phyloP scores from a whole-genome alignment of 2,888 invertebrate genomes.

The Eristalis tenax region DNA sequence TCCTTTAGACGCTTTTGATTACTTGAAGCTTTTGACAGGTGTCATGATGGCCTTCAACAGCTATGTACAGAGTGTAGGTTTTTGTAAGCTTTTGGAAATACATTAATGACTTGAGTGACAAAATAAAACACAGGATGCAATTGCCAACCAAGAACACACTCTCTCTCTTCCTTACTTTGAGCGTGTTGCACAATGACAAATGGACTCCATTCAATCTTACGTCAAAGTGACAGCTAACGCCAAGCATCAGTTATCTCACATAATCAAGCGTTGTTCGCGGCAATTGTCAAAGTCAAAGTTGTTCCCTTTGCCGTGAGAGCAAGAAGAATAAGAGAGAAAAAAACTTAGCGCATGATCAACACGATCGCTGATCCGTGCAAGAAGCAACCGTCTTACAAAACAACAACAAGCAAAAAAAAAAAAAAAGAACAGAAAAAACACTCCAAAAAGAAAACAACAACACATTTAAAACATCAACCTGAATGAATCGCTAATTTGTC shows the following conservation, averaged over 20 bases:
- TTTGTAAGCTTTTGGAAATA: too few species aligned
- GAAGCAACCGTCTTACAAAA: not conserved
- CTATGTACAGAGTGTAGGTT: too few species aligned
- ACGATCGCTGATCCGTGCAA: not conserved
- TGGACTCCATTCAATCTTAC: not conserved
- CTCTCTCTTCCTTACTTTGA: too few species aligned
- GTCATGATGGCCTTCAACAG: not conserved
- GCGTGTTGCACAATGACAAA: not conserved
- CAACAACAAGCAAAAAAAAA: not conserved
- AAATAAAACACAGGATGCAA: too few species aligned
- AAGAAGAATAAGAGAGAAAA: not conserved
- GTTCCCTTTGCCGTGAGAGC: not conserved
- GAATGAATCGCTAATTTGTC: conserved; percentile 51
- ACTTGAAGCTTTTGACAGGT: not conserved
- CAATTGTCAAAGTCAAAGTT: not conserved
- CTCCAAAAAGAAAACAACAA: not conserved
- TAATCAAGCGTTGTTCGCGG: not conserved
- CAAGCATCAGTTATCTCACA: not conserved
- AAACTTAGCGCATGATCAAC: conserved; percentile 14
- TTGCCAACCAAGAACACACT: too few species aligned
- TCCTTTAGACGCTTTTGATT: too few species aligned
- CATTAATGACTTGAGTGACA: too few species aligned
- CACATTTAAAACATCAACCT: conserved; percentile 32
- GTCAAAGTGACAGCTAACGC: not conserved
- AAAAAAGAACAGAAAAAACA: not conserved